Percentiles rank a stretch among this genome's conserved stretches.
These are phyloP conservation scores for Cecropterus lyciades DNA, from an alignment of 1,140 invertebrate genomes.

Conservation along the genomic window DNA sequence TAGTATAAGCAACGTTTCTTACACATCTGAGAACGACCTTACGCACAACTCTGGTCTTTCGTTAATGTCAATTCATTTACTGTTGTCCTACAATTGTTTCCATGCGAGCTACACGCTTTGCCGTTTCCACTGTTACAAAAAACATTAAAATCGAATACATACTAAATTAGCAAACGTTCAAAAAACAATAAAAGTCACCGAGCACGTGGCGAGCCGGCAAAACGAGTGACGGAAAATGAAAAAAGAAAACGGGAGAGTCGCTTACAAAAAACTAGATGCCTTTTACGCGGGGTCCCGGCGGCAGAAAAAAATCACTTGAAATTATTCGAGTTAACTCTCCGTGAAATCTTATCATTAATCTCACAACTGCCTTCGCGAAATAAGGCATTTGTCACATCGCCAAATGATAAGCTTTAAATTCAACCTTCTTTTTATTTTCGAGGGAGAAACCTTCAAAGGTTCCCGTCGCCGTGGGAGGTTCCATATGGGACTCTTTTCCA, in stretches of 20 bases:
- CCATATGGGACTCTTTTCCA: too few species aligned
- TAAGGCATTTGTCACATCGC: background rate
- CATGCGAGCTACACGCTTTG: too few species aligned
- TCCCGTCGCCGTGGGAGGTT: too few species aligned
- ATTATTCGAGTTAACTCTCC: conserved; percentile 50
- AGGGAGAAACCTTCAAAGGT: too few species aligned
- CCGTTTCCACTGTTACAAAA: too few species aligned
- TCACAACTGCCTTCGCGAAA: conserved; percentile 40
- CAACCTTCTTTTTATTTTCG: too few species aligned
- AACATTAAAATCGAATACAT: too few species aligned
- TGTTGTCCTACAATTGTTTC: too few species aligned
- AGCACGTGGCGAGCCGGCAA: conserved; percentile 22
- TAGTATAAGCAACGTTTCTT: too few species aligned
- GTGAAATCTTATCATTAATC: conserved; percentile 50
- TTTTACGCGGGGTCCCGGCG: conserved; percentile 20
- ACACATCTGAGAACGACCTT: too few species aligned
- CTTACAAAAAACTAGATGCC: conserved; percentile 26
- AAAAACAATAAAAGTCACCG: conserved; percentile 33
- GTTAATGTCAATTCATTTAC: too few species aligned
- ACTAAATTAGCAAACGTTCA: conserved; percentile 7
- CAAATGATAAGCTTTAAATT: background rate
- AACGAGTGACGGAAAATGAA: conserved; percentile 23
- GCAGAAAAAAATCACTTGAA: conserved; percentile 40
- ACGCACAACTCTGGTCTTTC: too few species aligned
- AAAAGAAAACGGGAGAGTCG: conserved; percentile 16